Evolutionary conservation across 2,113 vertebrate genomes (phyloP), one percentile per base, ranked within the genome.

Genomic region (Hypanus sabinus): DNA sequence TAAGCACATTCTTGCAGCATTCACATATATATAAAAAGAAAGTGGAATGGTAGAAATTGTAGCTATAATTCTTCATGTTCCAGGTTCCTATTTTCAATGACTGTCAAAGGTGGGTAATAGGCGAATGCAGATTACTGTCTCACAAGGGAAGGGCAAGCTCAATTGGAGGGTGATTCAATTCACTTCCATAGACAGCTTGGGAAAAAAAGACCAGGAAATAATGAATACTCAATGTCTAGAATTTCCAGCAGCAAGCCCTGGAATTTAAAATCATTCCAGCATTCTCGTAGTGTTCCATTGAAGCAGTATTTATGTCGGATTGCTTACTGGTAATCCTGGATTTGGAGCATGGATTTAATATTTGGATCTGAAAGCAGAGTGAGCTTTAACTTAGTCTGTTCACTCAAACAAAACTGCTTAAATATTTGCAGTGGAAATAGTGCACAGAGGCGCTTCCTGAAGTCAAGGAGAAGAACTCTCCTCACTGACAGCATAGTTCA

Each of bases 271-370:
- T 55, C 0, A 65, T 90, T 90, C 60, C 14, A n/a, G 36, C 12
- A 33, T 65, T 90, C 30, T 65, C 33, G 60, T 90, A 8, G 27
- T 12, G 5, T 65, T 90, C 60, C 20, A 90, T 16, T 60, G 12
- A 87, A 27, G 27, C 55, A 87, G 12, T 62, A 87, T 0, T 46
- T 27, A 46, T 9, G 20, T 27, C 65, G 14, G 11, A 90, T 65
- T 65, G 60, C 85, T 90, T n/a, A 90, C 33, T n/a, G 85, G 60
- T 90, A 90, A 90, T 90, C 85, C 62, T 12, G 14, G 60, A 90
- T 90, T 65, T 65, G 85, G 57, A 62, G 1, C 12, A 16, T 65
- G 57, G 57, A 62, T 87, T n/a, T 12, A 14, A 62, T 88, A 27
- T 60, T 88, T 65, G 14, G 57, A 27, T 65, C 0, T 14, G 62